These are phyloP conservation scores for Seira musarum DNA, from an alignment of 2,888 invertebrate species.

Conservation along the genomic window DNA sequence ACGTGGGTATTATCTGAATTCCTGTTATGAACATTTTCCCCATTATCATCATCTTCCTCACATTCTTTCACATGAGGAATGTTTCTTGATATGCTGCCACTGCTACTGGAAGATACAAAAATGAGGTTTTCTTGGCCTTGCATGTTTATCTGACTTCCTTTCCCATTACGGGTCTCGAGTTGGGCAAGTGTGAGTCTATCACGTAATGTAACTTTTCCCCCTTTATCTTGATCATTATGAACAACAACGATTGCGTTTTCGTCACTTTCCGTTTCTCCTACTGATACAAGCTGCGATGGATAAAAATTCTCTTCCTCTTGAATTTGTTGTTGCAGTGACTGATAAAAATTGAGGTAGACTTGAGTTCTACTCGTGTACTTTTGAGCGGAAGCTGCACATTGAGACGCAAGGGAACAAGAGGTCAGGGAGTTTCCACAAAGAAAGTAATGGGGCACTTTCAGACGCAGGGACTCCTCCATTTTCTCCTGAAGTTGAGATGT, in stretches of 20 bases:
- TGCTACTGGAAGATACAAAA: constrained; percentile 30
- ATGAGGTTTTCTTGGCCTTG: constrained; percentile 21
- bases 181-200: background rate
- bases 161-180: background rate
- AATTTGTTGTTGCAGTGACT: constrained; percentile 36
- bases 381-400: constrained; percentile 44
- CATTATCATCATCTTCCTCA: constrained; percentile 24
- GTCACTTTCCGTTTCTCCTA: too few relatives aligned
- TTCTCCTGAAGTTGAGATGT: constrained; percentile 50
- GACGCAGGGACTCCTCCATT: constrained; percentile 54
- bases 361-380: constrained; percentile 42
- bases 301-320: background rate
- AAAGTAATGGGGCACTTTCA: constrained; percentile 57
- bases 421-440: constrained; percentile 31
- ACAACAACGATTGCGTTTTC: background rate
- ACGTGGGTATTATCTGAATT: constrained; percentile 34
- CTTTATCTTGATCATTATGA: background rate
- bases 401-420: constrained; percentile 46
- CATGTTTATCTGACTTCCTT: constrained; percentile 12
- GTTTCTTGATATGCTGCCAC: background rate
- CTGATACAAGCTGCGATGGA: too few relatives aligned
- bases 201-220: background rate
- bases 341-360: constrained; percentile 56
- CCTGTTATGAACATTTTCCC: constrained; percentile 17
- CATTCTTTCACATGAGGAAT: too few relatives aligned